A percentile compares a stretch with the other conserved stretches of the same genome.
phyloP scores from a whole-genome alignment of 2,113 vertebrate genomes.

The Vulpes ferrilata region DNA sequence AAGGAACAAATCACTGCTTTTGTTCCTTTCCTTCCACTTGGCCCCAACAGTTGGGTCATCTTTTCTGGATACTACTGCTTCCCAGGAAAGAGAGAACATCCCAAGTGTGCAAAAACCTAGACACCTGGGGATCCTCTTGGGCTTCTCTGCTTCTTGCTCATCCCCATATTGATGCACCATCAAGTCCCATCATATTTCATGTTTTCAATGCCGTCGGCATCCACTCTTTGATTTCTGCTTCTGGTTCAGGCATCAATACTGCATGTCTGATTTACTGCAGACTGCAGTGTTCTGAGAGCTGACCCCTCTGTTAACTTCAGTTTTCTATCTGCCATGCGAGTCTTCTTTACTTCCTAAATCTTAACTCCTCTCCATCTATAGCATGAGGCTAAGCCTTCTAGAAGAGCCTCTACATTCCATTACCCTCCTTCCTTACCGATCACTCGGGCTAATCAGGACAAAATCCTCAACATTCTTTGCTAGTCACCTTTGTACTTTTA shows the following conservation, averaged over 20 bases:
- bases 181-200: background rate
- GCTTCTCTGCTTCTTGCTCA: background rate
- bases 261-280: background rate
- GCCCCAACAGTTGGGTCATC: background rate
- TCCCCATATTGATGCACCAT: background rate
- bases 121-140: background rate
- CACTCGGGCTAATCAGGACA: background rate
- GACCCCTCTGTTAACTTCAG: background rate
- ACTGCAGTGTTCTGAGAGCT: background rate
- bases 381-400: background rate
- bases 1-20: background rate
- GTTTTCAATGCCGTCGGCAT: background rate
- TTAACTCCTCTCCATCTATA: too few relatives aligned
- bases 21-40: background rate
- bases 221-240: background rate
- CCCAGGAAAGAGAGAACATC: background rate
- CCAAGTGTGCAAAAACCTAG: background rate
- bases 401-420: background rate
- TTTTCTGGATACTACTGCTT: background rate
- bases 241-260: background rate
- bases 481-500: background rate
- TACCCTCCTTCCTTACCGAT: background rate
- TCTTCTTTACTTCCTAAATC: background rate
- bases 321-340: background rate
- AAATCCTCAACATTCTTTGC: background rate